Evolutionary conservation across 2,797 vertebrate species (phyloP).

Genomic region (Myotis daubentonii): DNA sequence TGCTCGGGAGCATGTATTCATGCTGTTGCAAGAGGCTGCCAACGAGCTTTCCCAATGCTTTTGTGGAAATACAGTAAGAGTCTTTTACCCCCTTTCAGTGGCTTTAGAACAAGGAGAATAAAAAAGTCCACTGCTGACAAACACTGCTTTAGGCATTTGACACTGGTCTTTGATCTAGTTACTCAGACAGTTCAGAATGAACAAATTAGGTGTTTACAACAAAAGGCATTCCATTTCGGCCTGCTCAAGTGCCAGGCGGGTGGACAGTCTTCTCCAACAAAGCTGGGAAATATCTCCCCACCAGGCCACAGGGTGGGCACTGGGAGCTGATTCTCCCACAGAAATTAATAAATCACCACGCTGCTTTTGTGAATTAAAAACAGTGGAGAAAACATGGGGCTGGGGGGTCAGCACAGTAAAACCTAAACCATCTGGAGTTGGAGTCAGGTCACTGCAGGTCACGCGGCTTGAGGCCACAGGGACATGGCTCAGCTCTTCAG

Average conservation of each 20-base stretch:
- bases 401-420: conserved; percentile 29
- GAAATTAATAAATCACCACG: conserved; percentile 62
- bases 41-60: conserved; percentile 68
- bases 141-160: conserved; percentile 86
- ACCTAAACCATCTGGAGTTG: conserved; percentile 17
- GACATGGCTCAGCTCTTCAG: neutral
- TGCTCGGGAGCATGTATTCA: conserved; percentile 82
- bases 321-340: neutral
- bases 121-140: conserved; percentile 84
- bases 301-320: neutral
- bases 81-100: conserved; percentile 75
- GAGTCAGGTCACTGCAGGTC: neutral
- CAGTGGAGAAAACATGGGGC: neutral
- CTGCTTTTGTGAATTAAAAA: conserved; percentile 25
- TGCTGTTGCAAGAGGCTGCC: conserved; percentile 84
- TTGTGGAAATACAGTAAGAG: conserved; percentile 83
- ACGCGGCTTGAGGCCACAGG: neutral
- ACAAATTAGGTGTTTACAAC: conserved; percentile 85
- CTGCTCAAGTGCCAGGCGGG: conserved; percentile 60
- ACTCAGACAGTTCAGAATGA: conserved; percentile 84
- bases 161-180: conserved; percentile 85
- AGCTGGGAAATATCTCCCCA: conserved; percentile 53
- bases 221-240: conserved; percentile 76
- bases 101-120: conserved; percentile 80
- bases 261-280: conserved; percentile 21